Conservation (phyloP, 2,888 invertebrate species). For the Helicoverpa assulta region DNA sequence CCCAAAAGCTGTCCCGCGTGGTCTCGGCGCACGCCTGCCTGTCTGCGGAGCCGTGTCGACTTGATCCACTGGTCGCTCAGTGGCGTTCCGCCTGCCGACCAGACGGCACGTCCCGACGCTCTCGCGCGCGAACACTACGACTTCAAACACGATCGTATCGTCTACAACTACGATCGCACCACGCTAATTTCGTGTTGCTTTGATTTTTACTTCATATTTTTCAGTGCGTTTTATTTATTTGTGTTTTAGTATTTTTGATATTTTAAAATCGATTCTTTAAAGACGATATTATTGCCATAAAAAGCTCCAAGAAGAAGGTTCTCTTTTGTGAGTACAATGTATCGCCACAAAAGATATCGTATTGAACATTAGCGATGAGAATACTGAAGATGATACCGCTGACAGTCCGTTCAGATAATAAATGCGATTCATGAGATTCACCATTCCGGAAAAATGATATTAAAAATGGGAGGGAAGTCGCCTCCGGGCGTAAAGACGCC, state of each 20-base stretch:
- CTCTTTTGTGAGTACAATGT: constrained; percentile 72
- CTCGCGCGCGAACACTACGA: constrained; percentile 70
- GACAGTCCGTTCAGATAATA: constrained; percentile 49
- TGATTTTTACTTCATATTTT: constrained; percentile 26
- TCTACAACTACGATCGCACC: constrained; percentile 47
- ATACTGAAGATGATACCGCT: constrained; percentile 62
- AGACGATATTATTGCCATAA: constrained; percentile 63
- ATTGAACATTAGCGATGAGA: constrained; percentile 57
- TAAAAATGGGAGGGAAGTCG: constrained; percentile 84
- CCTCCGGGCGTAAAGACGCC: constrained; percentile 76
- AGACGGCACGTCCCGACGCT: constrained; percentile 71
- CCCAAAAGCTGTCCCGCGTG: constrained; percentile 42
- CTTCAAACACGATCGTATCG: constrained; percentile 79
- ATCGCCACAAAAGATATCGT: constrained; percentile 61
- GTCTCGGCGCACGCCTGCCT: constrained; percentile 70
- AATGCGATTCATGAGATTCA: constrained; percentile 68
- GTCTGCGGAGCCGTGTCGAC: constrained; percentile 67
- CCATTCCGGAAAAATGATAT: constrained; percentile 77
- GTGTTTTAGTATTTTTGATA: constrained; percentile 58
- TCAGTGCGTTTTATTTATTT: constrained; percentile 54
- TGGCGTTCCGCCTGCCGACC: constrained; percentile 81
- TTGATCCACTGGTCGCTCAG: constrained; percentile 68
- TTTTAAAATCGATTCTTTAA: constrained; percentile 54
- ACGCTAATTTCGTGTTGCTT: constrained; percentile 40
- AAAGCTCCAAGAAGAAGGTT: constrained; percentile 65